Evolutionary conservation across 2,113 vertebrate genomes (phyloP), one percentile per base, ranked within the genome.

Genomic region (Colistium nudipinnis): DNA sequence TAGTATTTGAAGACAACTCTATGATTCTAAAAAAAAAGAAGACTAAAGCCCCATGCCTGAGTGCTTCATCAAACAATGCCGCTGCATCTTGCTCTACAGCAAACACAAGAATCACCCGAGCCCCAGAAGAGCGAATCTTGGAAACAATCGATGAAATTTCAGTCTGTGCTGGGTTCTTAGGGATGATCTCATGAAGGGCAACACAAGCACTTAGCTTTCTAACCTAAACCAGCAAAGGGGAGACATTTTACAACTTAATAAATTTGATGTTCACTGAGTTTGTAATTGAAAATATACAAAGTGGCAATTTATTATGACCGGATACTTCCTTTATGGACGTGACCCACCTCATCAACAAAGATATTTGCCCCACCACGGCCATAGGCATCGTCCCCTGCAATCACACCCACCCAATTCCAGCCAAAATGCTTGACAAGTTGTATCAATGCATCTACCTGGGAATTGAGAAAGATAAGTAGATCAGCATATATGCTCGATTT

Each of bases 341-440:
- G 25, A 67, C 59, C 45, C 10, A 94, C 87, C 70, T 92, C 56
- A 17, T 91, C 41, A 2, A 66, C 87, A 70, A 94, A 94, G 22
- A 93, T 89, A 41, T 88, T 93, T 22, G 92, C 89, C 1, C 93
- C 93, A n/a, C 88, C 85, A 16, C 76, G 92, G 19, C 93, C 94
- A 43, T 92, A 93, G 0, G 89, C 93, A 53, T 94, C 94, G 36
- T 93, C 92, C 0, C 93, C 92, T n/a, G 92, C 92, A 5, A 93
- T 80, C 24, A 92, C 86, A 39, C 93, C 94, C 16, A 94, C 85
- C 93, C 94, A 94, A 5, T 88, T 93, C 93, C 93, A 94, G 53
- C 88, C 88, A 45, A 93, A 94, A 87, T 93, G 88, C 39, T 84
- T 85, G 7, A 94, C 89, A n/a, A 94, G 88, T 51, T 93, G 91